Conservation (phyloP, 1,140 invertebrate species). For the Chlorops oryzae region DNA sequence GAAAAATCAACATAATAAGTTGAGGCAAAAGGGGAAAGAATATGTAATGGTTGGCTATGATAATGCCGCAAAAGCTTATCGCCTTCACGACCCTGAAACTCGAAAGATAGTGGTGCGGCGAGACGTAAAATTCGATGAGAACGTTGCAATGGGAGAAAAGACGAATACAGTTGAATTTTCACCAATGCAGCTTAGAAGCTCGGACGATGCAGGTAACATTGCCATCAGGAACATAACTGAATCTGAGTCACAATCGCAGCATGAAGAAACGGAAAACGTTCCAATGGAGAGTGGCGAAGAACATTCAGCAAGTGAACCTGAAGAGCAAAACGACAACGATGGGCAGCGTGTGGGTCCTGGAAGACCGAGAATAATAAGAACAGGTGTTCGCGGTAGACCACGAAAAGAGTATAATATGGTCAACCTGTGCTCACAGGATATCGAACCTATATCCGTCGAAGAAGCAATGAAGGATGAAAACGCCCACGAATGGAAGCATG, state of each 20-base stretch:
- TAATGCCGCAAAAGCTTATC: constrained; percentile 3
- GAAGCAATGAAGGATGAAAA: constrained; percentile 3
- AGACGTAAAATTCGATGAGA: neutral
- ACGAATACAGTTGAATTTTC: neutral
- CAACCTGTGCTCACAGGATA: no score
- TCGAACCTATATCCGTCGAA: neutral
- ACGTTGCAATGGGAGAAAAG: neutral
- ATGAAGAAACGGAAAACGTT: no score
- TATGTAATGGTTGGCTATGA: constrained; percentile 4
- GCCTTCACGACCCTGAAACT: neutral
- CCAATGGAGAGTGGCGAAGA: no score
- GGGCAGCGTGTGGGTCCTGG: no score
- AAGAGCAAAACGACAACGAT: no score
- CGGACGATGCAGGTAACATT: no score
- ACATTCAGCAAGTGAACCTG: no score
- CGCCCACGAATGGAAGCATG: constrained; percentile 9
- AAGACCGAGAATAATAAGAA: no score
- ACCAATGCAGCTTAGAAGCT: neutral
- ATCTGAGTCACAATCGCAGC: no score
- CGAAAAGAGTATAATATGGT: no score
- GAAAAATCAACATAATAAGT: constrained; percentile 5
- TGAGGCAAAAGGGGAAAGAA: constrained; percentile 4
- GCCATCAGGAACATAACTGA: no score
- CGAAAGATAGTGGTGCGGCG: neutral
- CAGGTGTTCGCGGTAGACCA: no score